Evolutionary conservation across 2,797 vertebrate genomes (phyloP).

Genomic region (Phataginus tricuspis): DNA sequence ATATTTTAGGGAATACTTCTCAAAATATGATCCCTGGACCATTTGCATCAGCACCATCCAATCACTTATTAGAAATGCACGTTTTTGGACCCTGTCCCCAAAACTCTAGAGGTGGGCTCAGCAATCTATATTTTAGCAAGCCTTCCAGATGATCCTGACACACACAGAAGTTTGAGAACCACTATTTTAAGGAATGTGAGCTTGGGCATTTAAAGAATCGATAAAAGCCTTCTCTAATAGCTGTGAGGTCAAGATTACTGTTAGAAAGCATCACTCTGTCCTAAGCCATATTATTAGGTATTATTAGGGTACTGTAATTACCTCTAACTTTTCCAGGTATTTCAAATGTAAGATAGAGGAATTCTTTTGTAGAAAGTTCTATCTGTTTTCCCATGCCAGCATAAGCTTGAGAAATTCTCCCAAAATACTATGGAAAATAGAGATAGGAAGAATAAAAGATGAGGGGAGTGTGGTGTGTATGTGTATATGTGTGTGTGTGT

Average conservation of each 20-base stretch:
- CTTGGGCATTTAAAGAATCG: not conserved
- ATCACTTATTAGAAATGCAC: not conserved
- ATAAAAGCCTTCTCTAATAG: not conserved
- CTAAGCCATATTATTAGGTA: not conserved
- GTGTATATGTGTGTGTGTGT: not conserved
- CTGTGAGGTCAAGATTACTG: not conserved
- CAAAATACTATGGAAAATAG: not conserved
- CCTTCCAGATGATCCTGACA: not conserved
- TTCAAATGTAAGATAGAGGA: not conserved
- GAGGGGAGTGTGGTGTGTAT: not conserved
- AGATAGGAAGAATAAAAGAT: not conserved
- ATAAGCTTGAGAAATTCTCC: not conserved
- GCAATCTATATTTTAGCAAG: not conserved
- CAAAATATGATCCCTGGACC: not conserved
- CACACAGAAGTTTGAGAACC: not conserved
- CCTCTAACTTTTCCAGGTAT: not conserved
- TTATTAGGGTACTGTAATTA: not conserved
- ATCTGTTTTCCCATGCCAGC: not conserved
- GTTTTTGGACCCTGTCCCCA: not conserved
- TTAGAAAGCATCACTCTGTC: not conserved
- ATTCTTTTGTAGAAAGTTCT: not conserved
- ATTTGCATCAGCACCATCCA: not conserved
- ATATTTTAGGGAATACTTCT: not conserved
- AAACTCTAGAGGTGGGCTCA: not conserved
- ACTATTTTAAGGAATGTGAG: not conserved